Evolutionary conservation across 2,888 invertebrate species (phyloP).

Genomic region (Dryococelus australis): DNA sequence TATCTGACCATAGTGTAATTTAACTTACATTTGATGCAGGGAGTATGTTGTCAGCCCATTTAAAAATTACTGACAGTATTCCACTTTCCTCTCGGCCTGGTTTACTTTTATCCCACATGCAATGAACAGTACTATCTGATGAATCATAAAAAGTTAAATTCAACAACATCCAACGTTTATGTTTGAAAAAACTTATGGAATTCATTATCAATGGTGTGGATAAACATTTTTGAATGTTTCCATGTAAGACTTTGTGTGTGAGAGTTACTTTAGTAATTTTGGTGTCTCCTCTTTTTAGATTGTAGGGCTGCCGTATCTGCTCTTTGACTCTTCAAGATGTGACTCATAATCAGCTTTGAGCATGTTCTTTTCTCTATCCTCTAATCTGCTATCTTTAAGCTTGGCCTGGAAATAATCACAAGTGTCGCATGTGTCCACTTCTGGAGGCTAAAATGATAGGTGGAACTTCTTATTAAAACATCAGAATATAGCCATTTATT

Average conservation of each 20-base stretch:
- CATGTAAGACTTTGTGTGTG: neutral
- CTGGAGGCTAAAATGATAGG: neutral
- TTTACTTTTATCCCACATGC: neutral
- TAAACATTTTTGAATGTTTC: neutral
- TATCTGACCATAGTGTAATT: neutral
- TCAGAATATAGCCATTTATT: constrained; percentile 12
- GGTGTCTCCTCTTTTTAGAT: neutral
- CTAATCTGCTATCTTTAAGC: neutral
- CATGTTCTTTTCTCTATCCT: neutral
- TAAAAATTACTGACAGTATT: too few species aligned
- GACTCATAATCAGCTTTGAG: neutral
- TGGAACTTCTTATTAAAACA: neutral
- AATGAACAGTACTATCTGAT: neutral
- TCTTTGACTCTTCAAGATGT: neutral
- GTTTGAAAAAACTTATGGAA: neutral
- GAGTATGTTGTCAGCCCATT: neutral
- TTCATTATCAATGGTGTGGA: neutral
- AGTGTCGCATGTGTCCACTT: neutral
- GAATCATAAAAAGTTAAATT: neutral
- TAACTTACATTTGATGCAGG: neutral
- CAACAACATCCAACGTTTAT: neutral
- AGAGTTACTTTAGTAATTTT: neutral
- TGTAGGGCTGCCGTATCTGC: too few species aligned
- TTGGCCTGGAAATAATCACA: neutral
- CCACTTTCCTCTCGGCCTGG: too few species aligned